Base-by-base conservation (phyloP, 2,113 vertebrate species). In the Corapipo altera region DNA sequence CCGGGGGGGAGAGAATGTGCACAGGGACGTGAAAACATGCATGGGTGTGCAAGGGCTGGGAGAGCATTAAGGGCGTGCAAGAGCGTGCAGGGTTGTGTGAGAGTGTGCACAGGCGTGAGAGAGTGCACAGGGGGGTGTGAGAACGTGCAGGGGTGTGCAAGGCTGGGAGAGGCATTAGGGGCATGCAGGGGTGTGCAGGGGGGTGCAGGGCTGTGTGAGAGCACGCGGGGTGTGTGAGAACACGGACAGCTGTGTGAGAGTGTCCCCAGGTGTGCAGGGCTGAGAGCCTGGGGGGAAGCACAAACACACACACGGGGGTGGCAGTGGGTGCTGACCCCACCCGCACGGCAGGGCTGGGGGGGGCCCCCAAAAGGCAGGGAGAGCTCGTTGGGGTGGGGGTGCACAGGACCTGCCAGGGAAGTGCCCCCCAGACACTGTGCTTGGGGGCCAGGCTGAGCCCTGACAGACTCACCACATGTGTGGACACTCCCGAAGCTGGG, bases 391-490 rank as follows among this genome's bases (percentile, higher is more conserved):
- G 59, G 71, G 16, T 41, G 21, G 15, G 59, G 57, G 10, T 5
- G 28, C 48, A 43, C 9, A 49, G 19, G 19, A 22, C 17, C 15
- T 27, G 15, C 33, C 57, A 51, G 32, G 48, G 65, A 6, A 67
- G 26, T 41, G 46, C 33, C 28, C 26, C 20, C 7, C 1, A 0
- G 23, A 8, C 1, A 5, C 51, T 19, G 11, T 0, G 0, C 30
- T 21, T 1, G 1, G 28, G 46, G 20, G 20, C 32, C 46, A n/a
- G 44, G 57, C 57, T 67, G 66, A 70, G 44, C 48, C 30, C 61
- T 26, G n/a, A 11, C 3, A 4, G 8, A 21, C 5, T 64, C 8
- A 7, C 5, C 14, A 6, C 65, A 33, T 2, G 7, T 5, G 0
- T 18, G 22, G 28, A 57, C 41, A 19, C 43, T 51, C 58, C 58